Conservation (phyloP, 2,888 invertebrate genomes). For the Stenolophus ochropezus region DNA sequence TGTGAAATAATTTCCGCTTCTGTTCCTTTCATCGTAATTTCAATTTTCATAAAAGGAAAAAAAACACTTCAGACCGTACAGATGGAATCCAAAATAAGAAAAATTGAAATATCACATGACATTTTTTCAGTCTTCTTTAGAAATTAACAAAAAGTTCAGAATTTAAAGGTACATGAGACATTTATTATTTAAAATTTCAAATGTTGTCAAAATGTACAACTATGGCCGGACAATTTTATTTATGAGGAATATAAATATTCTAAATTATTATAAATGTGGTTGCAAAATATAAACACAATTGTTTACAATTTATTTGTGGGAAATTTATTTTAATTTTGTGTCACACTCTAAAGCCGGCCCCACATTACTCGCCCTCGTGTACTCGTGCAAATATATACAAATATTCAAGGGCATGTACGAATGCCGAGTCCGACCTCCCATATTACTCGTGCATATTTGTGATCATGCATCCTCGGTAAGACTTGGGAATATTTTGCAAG, state of each 20-base stretch:
- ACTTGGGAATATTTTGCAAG: too few species aligned
- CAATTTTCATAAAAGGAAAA: slow-evolving; percentile 10
- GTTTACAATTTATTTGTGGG: background rate
- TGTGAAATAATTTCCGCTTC: background rate
- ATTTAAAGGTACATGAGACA: background rate
- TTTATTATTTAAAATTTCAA: slow-evolving; percentile 1
- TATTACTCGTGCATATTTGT: too few species aligned
- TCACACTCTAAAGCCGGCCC: too few species aligned
- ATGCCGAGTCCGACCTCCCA: too few species aligned
- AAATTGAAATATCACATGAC: background rate
- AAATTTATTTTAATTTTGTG: background rate
- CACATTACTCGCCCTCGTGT: background rate
- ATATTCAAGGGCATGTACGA: too few species aligned
- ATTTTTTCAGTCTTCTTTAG: too few species aligned
- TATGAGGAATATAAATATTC: background rate
- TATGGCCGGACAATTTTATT: background rate
- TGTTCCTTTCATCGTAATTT: background rate
- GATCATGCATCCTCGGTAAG: too few species aligned
- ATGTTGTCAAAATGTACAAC: background rate
- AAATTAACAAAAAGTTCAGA: background rate
- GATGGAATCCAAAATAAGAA: slow-evolving; percentile 1
- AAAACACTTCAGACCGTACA: background rate
- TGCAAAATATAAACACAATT: background rate
- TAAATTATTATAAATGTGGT: background rate
- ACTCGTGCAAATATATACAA: too few species aligned